Percentiles rank a stretch among this genome's conserved stretches.
phyloP scores from a whole-genome alignment of 35 echinoderm and acorn worm species.

The Heliocidaris tuberculata region DNA sequence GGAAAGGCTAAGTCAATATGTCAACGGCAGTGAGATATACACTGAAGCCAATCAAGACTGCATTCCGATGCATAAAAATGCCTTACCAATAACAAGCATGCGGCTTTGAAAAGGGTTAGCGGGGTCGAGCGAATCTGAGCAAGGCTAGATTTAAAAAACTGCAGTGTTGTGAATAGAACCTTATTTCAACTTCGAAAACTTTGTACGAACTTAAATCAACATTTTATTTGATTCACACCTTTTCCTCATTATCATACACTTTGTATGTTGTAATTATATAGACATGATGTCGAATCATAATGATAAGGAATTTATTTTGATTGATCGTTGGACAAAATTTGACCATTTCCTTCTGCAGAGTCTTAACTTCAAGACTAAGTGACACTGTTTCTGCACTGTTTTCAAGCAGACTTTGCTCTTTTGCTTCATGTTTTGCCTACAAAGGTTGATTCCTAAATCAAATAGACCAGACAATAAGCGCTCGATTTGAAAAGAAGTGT shows the following conservation, averaged over 20 bases:
- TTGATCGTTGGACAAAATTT: too few species aligned
- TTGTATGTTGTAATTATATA: neutral
- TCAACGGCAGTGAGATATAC: neutral
- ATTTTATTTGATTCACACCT: neutral
- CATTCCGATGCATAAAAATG: neutral
- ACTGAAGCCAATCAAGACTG: neutral
- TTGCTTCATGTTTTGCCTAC: constrained; percentile 1
- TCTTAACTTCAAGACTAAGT: neutral
- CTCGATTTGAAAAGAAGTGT: constrained; percentile 2
- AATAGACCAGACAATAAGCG: constrained; percentile 3
- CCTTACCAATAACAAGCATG: neutral
- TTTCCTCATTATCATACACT: neutral
- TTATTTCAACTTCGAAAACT: neutral
- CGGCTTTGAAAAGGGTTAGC: neutral
- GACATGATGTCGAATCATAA: too few species aligned
- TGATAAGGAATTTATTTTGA: too few species aligned
- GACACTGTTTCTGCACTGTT: neutral
- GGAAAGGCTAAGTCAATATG: neutral
- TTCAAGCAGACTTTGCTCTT: neutral
- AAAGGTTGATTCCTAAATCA: constrained; percentile 4
- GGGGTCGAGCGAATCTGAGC: neutral
- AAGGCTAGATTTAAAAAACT: neutral
- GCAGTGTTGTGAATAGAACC: neutral
- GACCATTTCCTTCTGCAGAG: neutral
- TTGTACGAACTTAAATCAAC: too few species aligned